These are phyloP conservation scores for Pluvialis apricaria DNA, from an alignment of 2,113 vertebrate species.

Conservation along the genomic window DNA sequence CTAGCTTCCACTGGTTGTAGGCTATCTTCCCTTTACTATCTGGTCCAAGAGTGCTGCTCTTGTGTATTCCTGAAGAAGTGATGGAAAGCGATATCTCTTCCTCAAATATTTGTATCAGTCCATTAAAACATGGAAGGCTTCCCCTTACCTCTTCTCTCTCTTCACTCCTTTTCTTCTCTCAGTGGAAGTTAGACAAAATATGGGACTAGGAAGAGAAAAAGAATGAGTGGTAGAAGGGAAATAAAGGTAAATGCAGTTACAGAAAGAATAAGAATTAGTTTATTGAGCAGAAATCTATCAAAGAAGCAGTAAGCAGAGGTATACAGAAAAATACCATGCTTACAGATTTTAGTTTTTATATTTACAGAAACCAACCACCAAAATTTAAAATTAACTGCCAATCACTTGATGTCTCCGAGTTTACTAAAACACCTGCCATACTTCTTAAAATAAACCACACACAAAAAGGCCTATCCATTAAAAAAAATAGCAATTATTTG, in stretches of 20 bases:
- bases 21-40: neutral
- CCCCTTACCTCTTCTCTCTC: conserved; percentile 51
- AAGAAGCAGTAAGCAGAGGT: neutral
- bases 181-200: conserved; percentile 60
- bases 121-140: neutral
- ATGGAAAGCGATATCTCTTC: neutral
- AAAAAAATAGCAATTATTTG: neutral
- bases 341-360: neutral
- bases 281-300: neutral
- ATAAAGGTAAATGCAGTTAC: neutral
- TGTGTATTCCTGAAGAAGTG: neutral
- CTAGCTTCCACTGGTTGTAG: neutral
- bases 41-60: neutral
- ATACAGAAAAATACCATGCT: neutral
- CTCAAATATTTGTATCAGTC: neutral
- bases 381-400: neutral
- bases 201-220: conserved; percentile 49
- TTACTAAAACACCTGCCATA: neutral
- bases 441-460: neutral
- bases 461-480: neutral
- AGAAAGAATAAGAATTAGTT: neutral
- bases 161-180: conserved; percentile 59
- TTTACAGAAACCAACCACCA: neutral
- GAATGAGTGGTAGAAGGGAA: conserved; percentile 14
- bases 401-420: neutral